Evolutionary conservation across 92 coral and sea anemone genomes (phyloP).

Genomic region (Scolanthus callimorphus): DNA sequence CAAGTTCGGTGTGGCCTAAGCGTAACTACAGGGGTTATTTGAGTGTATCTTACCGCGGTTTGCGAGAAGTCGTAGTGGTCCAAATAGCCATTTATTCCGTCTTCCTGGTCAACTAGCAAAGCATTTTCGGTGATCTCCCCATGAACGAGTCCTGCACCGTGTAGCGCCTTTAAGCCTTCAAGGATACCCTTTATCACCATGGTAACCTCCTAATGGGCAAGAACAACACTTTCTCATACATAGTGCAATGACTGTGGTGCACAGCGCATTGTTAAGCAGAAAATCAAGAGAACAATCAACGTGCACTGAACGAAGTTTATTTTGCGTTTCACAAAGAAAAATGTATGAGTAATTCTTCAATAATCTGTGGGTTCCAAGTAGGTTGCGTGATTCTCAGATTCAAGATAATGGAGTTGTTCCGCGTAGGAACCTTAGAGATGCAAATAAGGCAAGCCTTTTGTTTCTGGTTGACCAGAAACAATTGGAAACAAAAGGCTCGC

Average conservation of each 20-base stretch:
- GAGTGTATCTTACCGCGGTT: conserved; percentile 16
- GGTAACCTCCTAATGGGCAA: background rate
- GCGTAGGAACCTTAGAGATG: no score
- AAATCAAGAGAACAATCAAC: background rate
- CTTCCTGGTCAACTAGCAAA: conserved; percentile 34
- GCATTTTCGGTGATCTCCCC: conserved; percentile 28
- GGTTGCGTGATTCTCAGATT: no score
- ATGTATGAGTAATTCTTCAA: no score
- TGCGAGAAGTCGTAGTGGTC: conserved; percentile 24
- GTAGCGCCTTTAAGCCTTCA: conserved; percentile 42
- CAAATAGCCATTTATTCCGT: background rate
- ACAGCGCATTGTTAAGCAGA: background rate
- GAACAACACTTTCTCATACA: background rate
- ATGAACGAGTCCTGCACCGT: conserved; percentile 35
- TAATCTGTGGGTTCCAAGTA: no score
- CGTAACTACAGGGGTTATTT: no score
- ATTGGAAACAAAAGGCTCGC: no score
- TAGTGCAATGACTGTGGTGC: background rate
- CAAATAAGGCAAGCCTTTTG: no score
- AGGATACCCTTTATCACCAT: conserved; percentile 38
- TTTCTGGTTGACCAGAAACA: no score
- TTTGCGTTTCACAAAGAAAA: background rate
- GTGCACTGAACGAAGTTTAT: no score
- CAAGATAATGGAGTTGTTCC: no score
- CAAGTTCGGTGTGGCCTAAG: no score